Evolutionary conservation across 2,113 vertebrate genomes (phyloP).

Genomic region (Platanista minor): DNA sequence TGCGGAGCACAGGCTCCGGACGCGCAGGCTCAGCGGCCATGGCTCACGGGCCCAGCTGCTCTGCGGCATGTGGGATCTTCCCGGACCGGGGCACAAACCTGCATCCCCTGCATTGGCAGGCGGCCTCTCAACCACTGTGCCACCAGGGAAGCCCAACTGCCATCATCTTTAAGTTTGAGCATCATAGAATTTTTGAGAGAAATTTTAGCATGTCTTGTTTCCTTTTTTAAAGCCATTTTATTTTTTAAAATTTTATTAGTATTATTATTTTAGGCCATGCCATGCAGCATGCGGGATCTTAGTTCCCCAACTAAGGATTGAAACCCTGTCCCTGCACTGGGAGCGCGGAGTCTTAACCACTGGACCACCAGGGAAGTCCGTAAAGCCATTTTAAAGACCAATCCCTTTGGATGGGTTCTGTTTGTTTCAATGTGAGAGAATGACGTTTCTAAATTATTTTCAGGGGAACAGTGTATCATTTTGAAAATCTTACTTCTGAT

Average conservation of each 20-base stretch:
- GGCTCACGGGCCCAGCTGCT: too few relatives aligned
- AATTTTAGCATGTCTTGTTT: background rate
- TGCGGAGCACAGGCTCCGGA: too few relatives aligned
- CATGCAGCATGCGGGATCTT: background rate
- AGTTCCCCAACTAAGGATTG: background rate
- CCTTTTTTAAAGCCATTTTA: background rate
- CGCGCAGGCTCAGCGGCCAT: too few relatives aligned
- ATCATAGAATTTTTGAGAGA: background rate
- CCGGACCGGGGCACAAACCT: too few relatives aligned
- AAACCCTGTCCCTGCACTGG: background rate
- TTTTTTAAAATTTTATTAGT: background rate
- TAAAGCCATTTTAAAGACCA: background rate
- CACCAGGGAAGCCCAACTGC: too few relatives aligned
- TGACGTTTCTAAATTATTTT: constrained; percentile 7
- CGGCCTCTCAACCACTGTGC: too few relatives aligned
- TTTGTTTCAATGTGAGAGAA: background rate
- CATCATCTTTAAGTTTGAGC: too few relatives aligned
- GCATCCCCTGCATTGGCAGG: too few relatives aligned
- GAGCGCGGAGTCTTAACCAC: background rate
- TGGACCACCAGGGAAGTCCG: background rate
- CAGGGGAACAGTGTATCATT: background rate
- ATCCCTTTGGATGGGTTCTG: background rate
- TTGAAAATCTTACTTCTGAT: constrained; percentile 15
- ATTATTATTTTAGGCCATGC: background rate
- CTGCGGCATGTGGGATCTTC: too few relatives aligned